Evolutionary conservation across 2,888 invertebrate genomes (phyloP), one percentile per base, ranked within the genome.

Genomic region (Lomographa bimaculata): DNA sequence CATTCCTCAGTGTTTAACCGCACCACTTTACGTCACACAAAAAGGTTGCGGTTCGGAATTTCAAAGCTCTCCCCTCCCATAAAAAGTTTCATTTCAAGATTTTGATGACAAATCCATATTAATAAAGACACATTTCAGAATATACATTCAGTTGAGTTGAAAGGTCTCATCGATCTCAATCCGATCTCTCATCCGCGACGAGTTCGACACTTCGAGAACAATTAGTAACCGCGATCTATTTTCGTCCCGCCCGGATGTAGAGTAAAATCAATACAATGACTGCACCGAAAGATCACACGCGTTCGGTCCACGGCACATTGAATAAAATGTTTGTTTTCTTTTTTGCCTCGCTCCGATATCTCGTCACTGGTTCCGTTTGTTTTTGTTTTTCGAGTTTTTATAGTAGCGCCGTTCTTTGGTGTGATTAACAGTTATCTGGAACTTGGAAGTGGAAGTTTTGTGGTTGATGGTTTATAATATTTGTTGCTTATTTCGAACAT

Each of bases 231-330:
- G 58, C 47, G 50, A 60, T 73, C 78, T 73, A 74, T 79, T 79
- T 80, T 74, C 67, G 73, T 73, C 71, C 63, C 57, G 54, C 67
- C 68, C 76, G 77, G 80, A 80, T 79, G 77, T 78, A n/a, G n/a
- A n/a, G n/a, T n/a, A 77, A 84, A 83, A 84, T 85, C 85, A 75
- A 85, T 84, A 85, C 79, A 75, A 76, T 69, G 71, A 68, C 70
- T 73, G 74, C 71, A 74, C 57, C 54, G 71, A 72, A 71, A 71
- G 77, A 77, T 77, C 77, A 74, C 70, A 70, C 67, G 68, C 71
- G 63, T 68, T 71, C 69, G 72, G 71, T 71, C 42, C 38, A 14
- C 14, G 42, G 61, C 57, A 50, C 48, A 55, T 53, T 50, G 54
- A 52, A 53, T 67, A 62, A 67, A 69, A 47, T 47, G 42, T 47